Evolutionary conservation across 2,113 vertebrate species (phyloP).

Genomic region (Oncorhynchus masou): DNA sequence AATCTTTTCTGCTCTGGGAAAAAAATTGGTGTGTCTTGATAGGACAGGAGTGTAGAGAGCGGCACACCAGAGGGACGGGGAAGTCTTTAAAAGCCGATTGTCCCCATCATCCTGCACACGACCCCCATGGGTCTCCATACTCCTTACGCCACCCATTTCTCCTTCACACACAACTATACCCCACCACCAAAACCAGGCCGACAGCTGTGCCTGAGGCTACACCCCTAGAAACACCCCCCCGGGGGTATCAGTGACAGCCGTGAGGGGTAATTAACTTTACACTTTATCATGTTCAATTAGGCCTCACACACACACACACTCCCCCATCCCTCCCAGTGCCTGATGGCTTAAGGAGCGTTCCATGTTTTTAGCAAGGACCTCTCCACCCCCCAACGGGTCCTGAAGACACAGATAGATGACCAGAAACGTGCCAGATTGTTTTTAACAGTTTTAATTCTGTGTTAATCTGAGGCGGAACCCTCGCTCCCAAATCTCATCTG

Average conservation of each 20-base stretch:
- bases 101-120: conserved; percentile 96
- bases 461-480: conserved; percentile 58
- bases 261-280: conserved; percentile 99
- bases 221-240: conserved; percentile 86
- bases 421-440: conserved; percentile 73
- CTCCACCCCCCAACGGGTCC: conserved; percentile 33
- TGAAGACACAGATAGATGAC: conserved; percentile 74
- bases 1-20: conserved; percentile 5
- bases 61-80: conserved; percentile 83
- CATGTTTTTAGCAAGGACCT: conserved; percentile 89
- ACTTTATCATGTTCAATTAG: conserved; percentile 99
- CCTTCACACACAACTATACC: conserved; percentile 63
- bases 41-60: conserved; percentile 71
- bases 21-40: conserved; percentile 23
- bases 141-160: conserved; percentile 19
- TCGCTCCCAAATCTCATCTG: conserved; percentile 44
- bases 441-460: no score
- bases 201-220: conserved; percentile 94
- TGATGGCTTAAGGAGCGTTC: conserved; percentile 72
- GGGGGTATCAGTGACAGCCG: conserved; percentile 96
- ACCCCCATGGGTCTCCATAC: conserved; percentile 80
- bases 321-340: conserved; percentile 69
- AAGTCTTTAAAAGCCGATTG: conserved; percentile 96
- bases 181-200: conserved; percentile 73
- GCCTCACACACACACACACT: conserved; percentile 30